These are phyloP conservation scores for Chelonoidis abingdonii DNA, from an alignment of 2,113 vertebrate species.

Conservation along the genomic window DNA sequence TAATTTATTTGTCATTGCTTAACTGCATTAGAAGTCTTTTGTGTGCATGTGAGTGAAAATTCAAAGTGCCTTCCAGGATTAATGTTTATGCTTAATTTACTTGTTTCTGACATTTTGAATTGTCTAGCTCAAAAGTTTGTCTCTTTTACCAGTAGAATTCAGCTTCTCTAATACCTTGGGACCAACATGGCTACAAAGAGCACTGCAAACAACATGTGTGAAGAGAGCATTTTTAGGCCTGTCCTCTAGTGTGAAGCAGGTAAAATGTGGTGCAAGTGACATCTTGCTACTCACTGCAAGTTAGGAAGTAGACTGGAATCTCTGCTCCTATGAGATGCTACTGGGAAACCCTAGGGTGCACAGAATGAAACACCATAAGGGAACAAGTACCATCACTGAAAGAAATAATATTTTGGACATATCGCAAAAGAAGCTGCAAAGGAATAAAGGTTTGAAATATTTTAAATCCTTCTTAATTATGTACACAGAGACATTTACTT, in stretches of 20 bases:
- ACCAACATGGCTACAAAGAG: not conserved
- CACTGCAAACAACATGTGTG: not conserved
- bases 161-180: too few relatives aligned
- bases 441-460: not conserved
- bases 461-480: not conserved
- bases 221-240: not conserved
- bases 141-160: too few relatives aligned
- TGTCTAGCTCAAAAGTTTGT: too few relatives aligned
- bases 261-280: not conserved
- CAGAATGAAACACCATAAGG: not conserved
- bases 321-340: not conserved
- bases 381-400: not conserved
- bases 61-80: not conserved
- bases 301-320: not conserved
- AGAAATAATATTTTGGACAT: not conserved
- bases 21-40: not conserved
- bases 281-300: not conserved
- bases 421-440: not conserved
- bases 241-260: not conserved
- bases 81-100: constrained; percentile 1
- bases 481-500: not conserved
- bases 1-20: not conserved
- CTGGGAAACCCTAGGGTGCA: not conserved
- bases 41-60: not conserved
- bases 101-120: not conserved